Evolutionary conservation across 2,113 vertebrate genomes (phyloP), one percentile per base, ranked within the genome.

Genomic region (Ammodytes marinus): DNA sequence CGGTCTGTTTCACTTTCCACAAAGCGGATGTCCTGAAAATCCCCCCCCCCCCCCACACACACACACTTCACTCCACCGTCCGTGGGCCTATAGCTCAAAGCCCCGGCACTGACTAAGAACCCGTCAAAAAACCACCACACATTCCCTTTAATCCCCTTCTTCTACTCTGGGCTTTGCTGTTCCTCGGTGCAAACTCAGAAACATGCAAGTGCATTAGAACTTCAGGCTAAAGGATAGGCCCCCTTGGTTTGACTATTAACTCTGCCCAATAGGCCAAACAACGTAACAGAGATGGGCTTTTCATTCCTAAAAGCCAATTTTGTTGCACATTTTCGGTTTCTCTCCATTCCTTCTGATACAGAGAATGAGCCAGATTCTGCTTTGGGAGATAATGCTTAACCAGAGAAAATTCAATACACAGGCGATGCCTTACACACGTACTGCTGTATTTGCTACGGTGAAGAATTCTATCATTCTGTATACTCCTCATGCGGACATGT

Each of bases 21-120:
- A 89, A 88, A 91, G 84, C 46, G 15, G 77, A 82, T 86, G 84
- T 88, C 82, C 86, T 83, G 50, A 86, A 90, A 86, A 81, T 82
- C 80, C 80, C 69, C 17, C 72, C 75, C 27, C 27, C 27, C 27
- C 27, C n/a, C n/a, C n/a, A n/a, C n/a, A n/a, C n/a, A n/a, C n/a
- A n/a, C n/a, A 27, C 27, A 27, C 27, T 79, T 80, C 84, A 63
- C 78, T 81, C 60, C 27, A 27, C 53, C 35, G 39, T 87, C 83
- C 84, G 71, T 61, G 11, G 82, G 81, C 52, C 72, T 37, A 27
- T 27, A 73, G 79, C 76, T 88, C 81, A 89, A 85, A 89, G 84
- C 83, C 59, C 75, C 52, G 7, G 64, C 81, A 67, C 80, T 27
- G 82, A 80, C 85, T 84, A 81, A 91, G 87, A 89, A 81, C 49